These are phyloP conservation scores for Orchestia grillus DNA, from an alignment of 1,140 invertebrate genomes.

Conservation along the genomic window DNA sequence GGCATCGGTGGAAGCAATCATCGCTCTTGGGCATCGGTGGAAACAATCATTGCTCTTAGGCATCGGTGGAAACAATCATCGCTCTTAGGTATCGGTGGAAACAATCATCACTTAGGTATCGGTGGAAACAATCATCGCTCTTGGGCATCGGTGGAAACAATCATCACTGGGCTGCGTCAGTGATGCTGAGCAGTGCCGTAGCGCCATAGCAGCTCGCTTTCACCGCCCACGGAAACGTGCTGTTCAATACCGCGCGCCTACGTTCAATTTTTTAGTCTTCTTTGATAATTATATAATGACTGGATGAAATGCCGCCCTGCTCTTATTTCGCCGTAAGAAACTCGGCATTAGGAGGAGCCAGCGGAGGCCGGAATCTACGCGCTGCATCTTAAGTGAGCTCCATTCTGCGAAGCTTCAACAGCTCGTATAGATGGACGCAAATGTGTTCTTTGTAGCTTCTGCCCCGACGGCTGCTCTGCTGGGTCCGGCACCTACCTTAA, in stretches of 20 bases:
- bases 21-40: neutral
- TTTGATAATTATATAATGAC: neutral
- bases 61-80: too few species aligned
- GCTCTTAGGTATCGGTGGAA: neutral
- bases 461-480: neutral
- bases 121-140: neutral
- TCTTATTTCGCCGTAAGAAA: neutral
- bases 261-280: neutral
- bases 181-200: neutral
- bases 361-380: neutral
- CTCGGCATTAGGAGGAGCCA: too few species aligned
- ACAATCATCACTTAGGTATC: neutral
- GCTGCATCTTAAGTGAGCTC: neutral
- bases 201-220: neutral
- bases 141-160: neutral
- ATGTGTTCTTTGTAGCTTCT: neutral
- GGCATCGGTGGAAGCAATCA: neutral
- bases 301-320: neutral
- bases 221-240: neutral
- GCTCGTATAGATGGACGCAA: neutral
- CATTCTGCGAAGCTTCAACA: neutral
- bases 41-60: neutral
- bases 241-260: neutral
- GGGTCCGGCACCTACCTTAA: neutral
- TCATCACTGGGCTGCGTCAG: neutral